Base-by-base conservation (phyloP, 1,140 invertebrate genomes). In the Agraylea sexmaculata region DNA sequence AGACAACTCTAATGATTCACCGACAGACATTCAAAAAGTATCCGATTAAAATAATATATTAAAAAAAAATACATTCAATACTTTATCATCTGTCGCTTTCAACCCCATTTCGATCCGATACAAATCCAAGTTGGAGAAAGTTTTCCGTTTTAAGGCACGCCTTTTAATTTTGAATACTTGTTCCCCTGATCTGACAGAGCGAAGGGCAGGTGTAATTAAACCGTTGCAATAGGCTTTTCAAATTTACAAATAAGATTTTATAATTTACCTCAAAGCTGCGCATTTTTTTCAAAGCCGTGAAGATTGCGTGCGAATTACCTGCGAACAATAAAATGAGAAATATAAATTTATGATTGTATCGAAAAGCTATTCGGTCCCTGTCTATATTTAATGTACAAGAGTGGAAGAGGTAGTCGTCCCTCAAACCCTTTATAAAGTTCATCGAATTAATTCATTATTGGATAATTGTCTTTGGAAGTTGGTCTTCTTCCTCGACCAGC, bases 381-480 rank as follows among this genome's bases (percentile, higher is more conserved):
- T 36, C 41, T 40, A 47, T 47, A 47, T 47, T 47, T 47, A 47
- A 47, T 43, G 42, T 47, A 39, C 34, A 36, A 29, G 12, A 34
- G 40, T 13, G 15, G 22, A 37, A 34, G 36, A 22, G 22, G 27
- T 34, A 42, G 34, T 31, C 38, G 25, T 22, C 38, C 16, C 36
- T 18, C 21, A 7, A 34, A 29, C 32, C 27, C 30, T 47, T 47
- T 43, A 47, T 47, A 47, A 47, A 47, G 45, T 47, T 47, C 43
- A 47, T 47, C 45, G 45, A 47, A 47, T 47, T 47, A 47, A 47
- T 47, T 47, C 45, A 47, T 47, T 47, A 47, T 47, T 41, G 45
- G 37, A 41, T 47, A 47, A 47, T 47, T 47, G 37, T 47, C 45
- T 47, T 47, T 27, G 45, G 30, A 47, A 47, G 40, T 47, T 47